Conservation (phyloP, 2,888 invertebrate genomes). For the Apotomis capreana region DNA sequence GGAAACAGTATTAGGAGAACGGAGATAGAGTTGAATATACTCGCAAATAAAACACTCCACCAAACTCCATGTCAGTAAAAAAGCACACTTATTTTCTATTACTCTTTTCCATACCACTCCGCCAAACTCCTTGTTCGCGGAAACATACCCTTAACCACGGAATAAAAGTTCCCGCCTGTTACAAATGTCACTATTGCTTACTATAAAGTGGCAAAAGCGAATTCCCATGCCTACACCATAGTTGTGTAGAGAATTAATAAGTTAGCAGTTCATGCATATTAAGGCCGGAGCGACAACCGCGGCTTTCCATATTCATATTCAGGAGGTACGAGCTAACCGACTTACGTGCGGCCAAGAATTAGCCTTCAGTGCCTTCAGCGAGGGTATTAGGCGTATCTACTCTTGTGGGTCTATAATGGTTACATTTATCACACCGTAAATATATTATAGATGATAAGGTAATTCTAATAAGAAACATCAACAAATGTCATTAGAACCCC, state of each 20-base stretch:
- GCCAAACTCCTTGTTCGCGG: too few relatives aligned
- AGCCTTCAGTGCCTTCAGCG: constrained; percentile 7
- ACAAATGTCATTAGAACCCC: too few relatives aligned
- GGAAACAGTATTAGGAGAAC: too few relatives aligned
- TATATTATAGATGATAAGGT: too few relatives aligned
- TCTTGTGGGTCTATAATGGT: not conserved
- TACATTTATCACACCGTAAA: too few relatives aligned
- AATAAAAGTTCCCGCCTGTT: constrained; percentile 47
- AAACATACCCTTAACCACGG: constrained; percentile 1
- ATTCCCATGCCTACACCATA: constrained; percentile 53
- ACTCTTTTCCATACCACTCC: too few relatives aligned
- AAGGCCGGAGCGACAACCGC: constrained; percentile 56
- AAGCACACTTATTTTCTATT: too few relatives aligned
- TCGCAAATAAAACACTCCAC: too few relatives aligned
- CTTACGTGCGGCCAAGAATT: constrained; percentile 39
- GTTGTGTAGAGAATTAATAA: constrained; percentile 67
- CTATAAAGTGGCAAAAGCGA: constrained; percentile 47
- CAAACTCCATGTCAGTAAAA: too few relatives aligned
- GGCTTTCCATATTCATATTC: constrained; percentile 66
- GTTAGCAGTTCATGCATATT: constrained; percentile 73
- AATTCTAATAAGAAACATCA: too few relatives aligned
- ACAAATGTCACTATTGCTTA: constrained; percentile 46
- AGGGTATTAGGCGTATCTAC: constrained; percentile 27
- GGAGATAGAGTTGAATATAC: too few relatives aligned
- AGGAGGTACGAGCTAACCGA: constrained; percentile 39